Evolutionary conservation across 2,888 invertebrate species (phyloP).

Genomic region (Epicampocera succincta): DNA sequence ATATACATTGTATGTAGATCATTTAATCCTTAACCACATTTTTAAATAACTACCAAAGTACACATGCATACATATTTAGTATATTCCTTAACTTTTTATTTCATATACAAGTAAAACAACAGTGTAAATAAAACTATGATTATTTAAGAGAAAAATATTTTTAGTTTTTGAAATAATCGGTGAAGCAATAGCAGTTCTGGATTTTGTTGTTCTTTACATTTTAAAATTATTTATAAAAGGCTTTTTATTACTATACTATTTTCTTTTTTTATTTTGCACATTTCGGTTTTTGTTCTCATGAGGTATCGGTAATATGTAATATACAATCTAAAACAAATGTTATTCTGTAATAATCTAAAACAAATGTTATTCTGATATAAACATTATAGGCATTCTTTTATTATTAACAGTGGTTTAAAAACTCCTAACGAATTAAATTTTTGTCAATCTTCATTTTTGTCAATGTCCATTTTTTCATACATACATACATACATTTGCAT

Average conservation of each 20-base stretch:
- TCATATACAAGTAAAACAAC: slow-evolving; percentile 5
- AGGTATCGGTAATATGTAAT: slow-evolving; percentile 57
- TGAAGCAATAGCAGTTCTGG: slow-evolving; percentile 40
- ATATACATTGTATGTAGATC: not conserved
- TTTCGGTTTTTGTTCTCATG: slow-evolving; percentile 64
- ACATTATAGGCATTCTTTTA: no score
- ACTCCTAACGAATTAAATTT: no score
- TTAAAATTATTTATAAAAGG: slow-evolving; percentile 46
- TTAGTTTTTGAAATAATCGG: not conserved
- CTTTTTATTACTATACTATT: slow-evolving; percentile 33
- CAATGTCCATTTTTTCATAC: no score
- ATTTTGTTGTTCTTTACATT: slow-evolving; percentile 4
- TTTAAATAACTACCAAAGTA: slow-evolving; percentile 11
- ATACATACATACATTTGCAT: no score
- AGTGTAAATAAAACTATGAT: no score
- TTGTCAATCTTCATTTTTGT: no score
- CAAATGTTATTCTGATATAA: no score
- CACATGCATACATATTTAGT: not conserved
- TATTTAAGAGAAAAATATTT: slow-evolving; percentile 10
- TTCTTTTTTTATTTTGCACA: slow-evolving; percentile 61
- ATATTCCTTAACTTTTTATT: slow-evolving; percentile 7
- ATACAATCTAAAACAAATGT: slow-evolving; percentile 57
- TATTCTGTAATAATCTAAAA: no score
- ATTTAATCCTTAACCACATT: slow-evolving; percentile 22
- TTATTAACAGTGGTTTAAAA: no score